phyloP scores from a whole-genome alignment of 2,797 vertebrate species.

The Brachymystax lenok region DNA sequence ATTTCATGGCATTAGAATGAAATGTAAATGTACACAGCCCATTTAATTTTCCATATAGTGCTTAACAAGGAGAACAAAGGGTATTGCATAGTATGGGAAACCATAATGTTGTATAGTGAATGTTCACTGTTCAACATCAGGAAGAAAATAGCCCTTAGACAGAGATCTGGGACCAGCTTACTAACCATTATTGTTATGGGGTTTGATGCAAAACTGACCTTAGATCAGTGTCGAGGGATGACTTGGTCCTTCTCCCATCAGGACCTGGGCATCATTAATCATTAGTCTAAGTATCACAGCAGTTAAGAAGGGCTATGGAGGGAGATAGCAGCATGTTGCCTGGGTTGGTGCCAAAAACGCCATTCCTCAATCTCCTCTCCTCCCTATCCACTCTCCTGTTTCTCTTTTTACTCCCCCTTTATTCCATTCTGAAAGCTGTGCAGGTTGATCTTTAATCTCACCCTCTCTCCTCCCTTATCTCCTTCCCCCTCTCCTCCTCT shows the following conservation, averaged over 20 bases:
- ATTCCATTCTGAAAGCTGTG: no score
- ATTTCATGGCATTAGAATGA: not conserved
- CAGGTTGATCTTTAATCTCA: not conserved
- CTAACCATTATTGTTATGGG: not conserved
- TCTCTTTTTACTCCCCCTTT: not conserved
- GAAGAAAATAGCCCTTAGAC: not conserved
- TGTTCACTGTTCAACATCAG: not conserved
- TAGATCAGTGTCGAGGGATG: constrained; percentile 14
- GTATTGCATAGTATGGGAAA: not conserved
- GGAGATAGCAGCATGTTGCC: not conserved
- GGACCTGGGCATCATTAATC: constrained; percentile 16
- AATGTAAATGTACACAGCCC: not conserved
- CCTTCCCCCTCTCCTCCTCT: not conserved
- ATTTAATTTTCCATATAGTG: no score
- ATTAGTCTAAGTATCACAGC: constrained; percentile 31
- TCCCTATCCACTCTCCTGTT: not conserved
- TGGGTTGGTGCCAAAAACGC: constrained; percentile 21
- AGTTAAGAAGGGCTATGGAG: constrained; percentile 10
- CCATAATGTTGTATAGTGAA: not conserved
- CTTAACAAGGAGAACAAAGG: no score
- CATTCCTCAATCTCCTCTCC: constrained; percentile 23
- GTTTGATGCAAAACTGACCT: not conserved
- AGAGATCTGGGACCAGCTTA: not conserved
- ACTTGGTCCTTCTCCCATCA: constrained; percentile 21
- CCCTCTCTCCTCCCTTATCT: not conserved